Base-by-base conservation (phyloP, 2,797 vertebrate species). In the Psittacula echo region DNA sequence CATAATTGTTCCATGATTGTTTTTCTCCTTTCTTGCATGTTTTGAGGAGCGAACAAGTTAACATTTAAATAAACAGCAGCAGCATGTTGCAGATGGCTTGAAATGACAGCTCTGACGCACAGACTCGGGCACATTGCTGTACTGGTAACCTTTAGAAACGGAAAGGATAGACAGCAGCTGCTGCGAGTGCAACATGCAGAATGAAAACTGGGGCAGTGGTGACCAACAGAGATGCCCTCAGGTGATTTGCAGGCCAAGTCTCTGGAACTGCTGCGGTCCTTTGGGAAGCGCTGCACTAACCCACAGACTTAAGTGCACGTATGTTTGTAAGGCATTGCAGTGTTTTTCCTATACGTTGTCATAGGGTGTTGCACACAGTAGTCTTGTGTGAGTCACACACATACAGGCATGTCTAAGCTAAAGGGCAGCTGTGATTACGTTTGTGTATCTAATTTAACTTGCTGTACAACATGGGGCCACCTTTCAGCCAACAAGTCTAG, bases 31-130 rank as follows among this genome's bases (percentile, higher is more conserved):
- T 42, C 77, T 50, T 53, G 58, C 34, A 21, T 62, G 81, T 80
- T 94, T 53, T 77, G 72, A 92, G 87, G 61, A 85, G 75, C 2
- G 72, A 93, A 77, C 51, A 90, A 93, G 91, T 85, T 96, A 97
- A 87, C 93, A 92, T 93, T 95, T 82, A 89, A 94, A 54, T 91
- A 71, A 71, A 32, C 66, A 86, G 12, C 42, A 17, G 67, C 90
- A 84, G 78, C 78, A n/a, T 50, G 68, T 72, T 96, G 95, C 95
- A 97, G 92, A 95, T 95, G 93, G 93, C 91, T 94, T 95, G 93
- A 85, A 95, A 89, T 95, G 95, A 95, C 96, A 96, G 95, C 94
- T 89, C 93, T 96, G 96, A 95, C 85, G 95, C 95, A 94, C 87
- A 54, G 81, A 21, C 71, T 34, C 2, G 0, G 92, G 93, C 90